These are phyloP conservation scores for Cerceris rybyensis DNA, from an alignment of 2,888 invertebrate species.

Conservation along the genomic window DNA sequence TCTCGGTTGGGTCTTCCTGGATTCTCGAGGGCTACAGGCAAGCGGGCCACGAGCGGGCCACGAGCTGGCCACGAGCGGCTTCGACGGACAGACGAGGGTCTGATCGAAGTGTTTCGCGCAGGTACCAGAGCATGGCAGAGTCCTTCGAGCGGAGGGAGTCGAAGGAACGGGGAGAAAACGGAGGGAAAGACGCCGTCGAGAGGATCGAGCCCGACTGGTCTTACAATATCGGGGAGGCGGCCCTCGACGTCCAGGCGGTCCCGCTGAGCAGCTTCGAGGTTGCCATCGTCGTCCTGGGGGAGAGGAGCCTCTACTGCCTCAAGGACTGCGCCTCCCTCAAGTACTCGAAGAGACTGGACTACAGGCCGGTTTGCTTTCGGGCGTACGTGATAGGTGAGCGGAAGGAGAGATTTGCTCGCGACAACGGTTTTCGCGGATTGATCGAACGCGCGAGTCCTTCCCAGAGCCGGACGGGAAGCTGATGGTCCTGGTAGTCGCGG, in stretches of 20 bases:
- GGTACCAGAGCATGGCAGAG: conserved; percentile 81
- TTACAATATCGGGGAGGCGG: conserved; percentile 91
- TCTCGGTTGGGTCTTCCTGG: conserved; percentile 92
- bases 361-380: conserved; percentile 89
- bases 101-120: conserved; percentile 43
- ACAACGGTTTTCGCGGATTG: conserved; percentile 7
- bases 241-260: conserved; percentile 86
- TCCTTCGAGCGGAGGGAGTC: conserved; percentile 70
- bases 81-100: background rate
- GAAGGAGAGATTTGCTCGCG: background rate
- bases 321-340: conserved; percentile 89
- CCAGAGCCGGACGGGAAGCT: conserved; percentile 88
- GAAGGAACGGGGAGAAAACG: background rate
- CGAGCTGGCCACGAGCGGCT: conserved; percentile 77
- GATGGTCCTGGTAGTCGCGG: conserved; percentile 89
- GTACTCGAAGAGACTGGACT: conserved; percentile 93
- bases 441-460: conserved; percentile 65
- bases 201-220: conserved; percentile 90
- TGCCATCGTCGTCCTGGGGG: conserved; percentile 91
- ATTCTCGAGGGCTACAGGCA: conserved; percentile 93
- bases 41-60: conserved; percentile 58
- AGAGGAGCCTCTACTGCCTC: conserved; percentile 91
- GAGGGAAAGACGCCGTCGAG: conserved; percentile 81
- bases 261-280: conserved; percentile 86
- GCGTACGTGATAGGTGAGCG: conserved; percentile 86